Evolutionary conservation across 2,797 vertebrate species (phyloP), one percentile per base, ranked within the genome.

Genomic region (Enteromius thamalakanensis): DNA sequence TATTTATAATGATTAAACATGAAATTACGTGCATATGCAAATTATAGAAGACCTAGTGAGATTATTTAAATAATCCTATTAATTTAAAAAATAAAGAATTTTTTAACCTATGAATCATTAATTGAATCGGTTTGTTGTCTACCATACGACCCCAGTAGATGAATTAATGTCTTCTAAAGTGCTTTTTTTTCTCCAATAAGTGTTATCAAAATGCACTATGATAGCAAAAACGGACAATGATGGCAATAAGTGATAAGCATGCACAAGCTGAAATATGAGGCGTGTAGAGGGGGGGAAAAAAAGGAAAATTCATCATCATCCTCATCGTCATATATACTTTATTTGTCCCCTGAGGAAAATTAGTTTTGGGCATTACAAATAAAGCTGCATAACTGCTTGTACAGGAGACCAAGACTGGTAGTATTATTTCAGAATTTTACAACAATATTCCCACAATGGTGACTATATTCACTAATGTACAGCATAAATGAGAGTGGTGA

Each of bases 371-470:
- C 2, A 53, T 7, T 19, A 53, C 17, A 19, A 19, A 6, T 53
- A 19, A 53, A 53, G 17, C 6, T 53, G 17, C 49, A 53, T 53
- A 53, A 53, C 2, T 32, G n/a, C 21, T 70, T 23, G 12, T 68
- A 40, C 8, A 68, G 19, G 1, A 40, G 32, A 40, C 34, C 68
- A 51, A 72, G 17, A 58, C 8, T 85, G 84, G 77, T 80, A 23
- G 23, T 11, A 49, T 14, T 62, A 69, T 67, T 40, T 34, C 76
- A 55, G 5, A 79, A 58, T 49, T 34, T 80, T 82, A 84, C 21
- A 77, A 83, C 77, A 34, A 80, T 42, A 84, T 49, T 69, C 23
- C 49, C 69, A 76, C 15, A 34, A 79, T 81, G 70, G 86, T 34
- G 17, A 37, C 47, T 74, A 6, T 55, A 74, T 67, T 34, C 21